A percentile compares a stretch with the other conserved stretches of the same genome.
phyloP scores from a whole-genome alignment of 2,888 invertebrate species.

The Mimas tiliae region DNA sequence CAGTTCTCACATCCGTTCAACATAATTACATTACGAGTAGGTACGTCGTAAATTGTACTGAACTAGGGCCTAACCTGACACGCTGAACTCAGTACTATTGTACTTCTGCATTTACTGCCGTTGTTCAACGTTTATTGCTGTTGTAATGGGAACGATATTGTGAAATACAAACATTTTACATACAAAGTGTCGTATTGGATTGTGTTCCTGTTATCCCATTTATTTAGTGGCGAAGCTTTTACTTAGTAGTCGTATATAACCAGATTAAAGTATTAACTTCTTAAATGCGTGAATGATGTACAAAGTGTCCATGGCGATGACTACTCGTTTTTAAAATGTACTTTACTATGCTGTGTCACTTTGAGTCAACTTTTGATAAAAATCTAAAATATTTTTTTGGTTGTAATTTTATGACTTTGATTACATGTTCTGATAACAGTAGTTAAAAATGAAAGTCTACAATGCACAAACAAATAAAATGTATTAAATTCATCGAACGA shows the following conservation, averaged over 20 bases:
- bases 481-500: not conserved
- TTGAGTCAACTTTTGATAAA: not conserved
- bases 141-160: conserved; percentile 18
- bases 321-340: not conserved
- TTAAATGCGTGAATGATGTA: not conserved
- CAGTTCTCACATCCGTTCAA: conserved; percentile 16
- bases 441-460: not conserved
- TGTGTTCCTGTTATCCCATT: conserved; percentile 11
- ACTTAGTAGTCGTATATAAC: not conserved
- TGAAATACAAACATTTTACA: conserved; percentile 22
- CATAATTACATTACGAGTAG: conserved; percentile 8
- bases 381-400: too few relatives aligned
- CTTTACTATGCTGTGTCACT: not conserved
- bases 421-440: not conserved
- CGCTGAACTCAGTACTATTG: conserved; percentile 15
- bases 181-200: conserved; percentile 21
- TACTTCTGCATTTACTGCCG: conserved; percentile 18
- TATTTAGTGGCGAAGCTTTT: not conserved
- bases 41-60: conserved; percentile 20
- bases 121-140: conserved; percentile 20
- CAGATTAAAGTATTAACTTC: not conserved
- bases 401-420: not conserved
- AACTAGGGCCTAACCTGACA: conserved; percentile 20
- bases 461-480: not conserved
- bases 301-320: not conserved